These are phyloP conservation scores for Kryptolebias ocellatus DNA, from an alignment of 2,797 vertebrate species.

Conservation along the genomic window DNA sequence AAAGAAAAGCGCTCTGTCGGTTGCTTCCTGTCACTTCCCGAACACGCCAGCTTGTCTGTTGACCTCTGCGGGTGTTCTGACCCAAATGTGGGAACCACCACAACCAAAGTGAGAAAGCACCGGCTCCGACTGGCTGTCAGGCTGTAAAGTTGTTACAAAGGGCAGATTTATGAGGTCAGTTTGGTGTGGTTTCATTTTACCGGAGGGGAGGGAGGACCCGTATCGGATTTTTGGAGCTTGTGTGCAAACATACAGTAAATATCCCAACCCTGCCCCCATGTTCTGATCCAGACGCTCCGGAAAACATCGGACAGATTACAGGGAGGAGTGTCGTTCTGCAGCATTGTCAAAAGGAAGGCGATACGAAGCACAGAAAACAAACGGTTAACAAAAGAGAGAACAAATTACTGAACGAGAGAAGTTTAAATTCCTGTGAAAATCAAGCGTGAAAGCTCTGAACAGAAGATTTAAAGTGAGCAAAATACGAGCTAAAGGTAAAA, in stretches of 20 bases:
- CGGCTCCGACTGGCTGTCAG: conserved; percentile 9
- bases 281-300: too few relatives aligned
- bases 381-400: too few relatives aligned
- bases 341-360: too few relatives aligned
- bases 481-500: too few relatives aligned
- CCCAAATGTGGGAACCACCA: conserved; percentile 1
- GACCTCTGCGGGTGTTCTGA: not conserved
- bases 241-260: conserved; percentile 17
- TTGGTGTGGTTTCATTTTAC: too few relatives aligned
- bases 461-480: too few relatives aligned
- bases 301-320: not conserved
- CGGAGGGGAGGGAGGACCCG: not conserved
- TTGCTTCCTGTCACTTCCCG: not conserved
- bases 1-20: not conserved
- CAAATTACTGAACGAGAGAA: too few relatives aligned
- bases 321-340: too few relatives aligned
- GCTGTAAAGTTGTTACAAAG: conserved; percentile 20
- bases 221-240: conserved; percentile 17
- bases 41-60: not conserved
- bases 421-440: too few relatives aligned
- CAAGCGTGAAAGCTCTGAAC: too few relatives aligned
- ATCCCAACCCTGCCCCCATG: not conserved
- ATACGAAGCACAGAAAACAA: too few relatives aligned
- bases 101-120: conserved; percentile 18
- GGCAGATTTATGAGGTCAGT: conserved; percentile 21